phyloP scores from a whole-genome alignment of 2,888 invertebrate genomes.

The Campoletis raptor region DNA sequence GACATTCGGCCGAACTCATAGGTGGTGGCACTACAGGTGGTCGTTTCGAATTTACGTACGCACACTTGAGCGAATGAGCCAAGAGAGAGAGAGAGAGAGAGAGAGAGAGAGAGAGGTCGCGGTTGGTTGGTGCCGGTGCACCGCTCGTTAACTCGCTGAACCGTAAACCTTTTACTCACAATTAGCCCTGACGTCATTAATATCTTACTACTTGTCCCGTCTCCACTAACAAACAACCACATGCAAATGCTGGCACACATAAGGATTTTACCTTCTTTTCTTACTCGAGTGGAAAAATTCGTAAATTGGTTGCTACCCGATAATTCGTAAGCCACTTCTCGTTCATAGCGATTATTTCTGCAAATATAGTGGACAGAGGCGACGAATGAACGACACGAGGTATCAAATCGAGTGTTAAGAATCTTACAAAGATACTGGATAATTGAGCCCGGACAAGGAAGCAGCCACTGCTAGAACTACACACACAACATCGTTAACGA shows the following conservation, averaged over 20 bases:
- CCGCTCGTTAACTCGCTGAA: conserved; percentile 70
- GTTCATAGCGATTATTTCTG: conserved; percentile 35
- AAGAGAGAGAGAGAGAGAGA: conserved; percentile 31
- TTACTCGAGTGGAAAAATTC: conserved; percentile 2
- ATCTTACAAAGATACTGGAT: conserved; percentile 19
- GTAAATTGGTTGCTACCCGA: neutral
- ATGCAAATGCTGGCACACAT: neutral
- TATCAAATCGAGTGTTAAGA: conserved; percentile 42
- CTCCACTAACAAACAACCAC: conserved; percentile 10
- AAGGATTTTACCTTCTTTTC: neutral
- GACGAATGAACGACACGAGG: conserved; percentile 46
- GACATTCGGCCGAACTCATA: conserved; percentile 42
- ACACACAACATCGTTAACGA: conserved; percentile 14
- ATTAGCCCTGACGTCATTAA: conserved; percentile 69
- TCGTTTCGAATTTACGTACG: conserved; percentile 65
- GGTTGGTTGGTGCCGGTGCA: conserved; percentile 52
- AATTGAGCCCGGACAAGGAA: conserved; percentile 21
- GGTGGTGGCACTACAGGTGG: conserved; percentile 64
- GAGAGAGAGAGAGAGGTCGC: conserved; percentile 48
- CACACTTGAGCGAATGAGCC: conserved; percentile 42
- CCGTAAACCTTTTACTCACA: conserved; percentile 71
- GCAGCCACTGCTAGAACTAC: conserved; percentile 16
- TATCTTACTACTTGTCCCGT: conserved; percentile 57
- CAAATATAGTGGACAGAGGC: conserved; percentile 21
- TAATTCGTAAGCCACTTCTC: conserved; percentile 9